Percentiles rank a stretch among this genome's conserved stretches.
Evolutionary conservation across 30 jellyfish, hydroid and myxozoan genomes (phyloP).

Genomic region (Aurelia coerulea): DNA sequence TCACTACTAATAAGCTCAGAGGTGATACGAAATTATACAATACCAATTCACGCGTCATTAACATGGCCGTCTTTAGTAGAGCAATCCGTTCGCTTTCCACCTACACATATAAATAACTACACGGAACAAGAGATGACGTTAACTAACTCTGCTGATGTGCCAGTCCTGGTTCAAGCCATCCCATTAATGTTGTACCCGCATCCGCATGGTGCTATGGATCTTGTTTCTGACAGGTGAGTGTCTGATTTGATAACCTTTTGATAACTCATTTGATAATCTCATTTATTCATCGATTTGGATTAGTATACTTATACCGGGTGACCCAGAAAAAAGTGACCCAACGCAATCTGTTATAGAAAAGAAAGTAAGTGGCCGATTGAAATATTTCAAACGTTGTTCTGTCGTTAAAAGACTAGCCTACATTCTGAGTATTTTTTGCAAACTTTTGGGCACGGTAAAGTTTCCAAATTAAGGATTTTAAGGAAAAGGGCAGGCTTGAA

Average conservation of each 20-base stretch:
- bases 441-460: too few species aligned
- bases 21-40: conserved; percentile 77
- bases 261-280: too few species aligned
- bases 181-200: conserved; percentile 94
- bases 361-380: too few species aligned
- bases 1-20: conserved; percentile 80
- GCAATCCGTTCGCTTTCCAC: conserved; percentile 95
- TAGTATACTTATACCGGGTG: too few species aligned
- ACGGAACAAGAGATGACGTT: conserved; percentile 80
- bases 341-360: too few species aligned
- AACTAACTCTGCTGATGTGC: conserved; percentile 94
- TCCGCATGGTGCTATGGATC: conserved; percentile 98
- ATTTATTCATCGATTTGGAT: too few species aligned
- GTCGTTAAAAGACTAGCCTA: too few species aligned
- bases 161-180: conserved; percentile 88
- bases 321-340: too few species aligned
- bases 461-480: too few species aligned
- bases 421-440: too few species aligned
- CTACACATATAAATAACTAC: conserved; percentile 88
- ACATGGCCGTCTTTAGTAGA: conserved; percentile 98
- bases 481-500: too few species aligned
- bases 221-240: conserved; percentile 89
- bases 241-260: background rate
- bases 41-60: conserved; percentile 92
- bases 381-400: too few species aligned